phyloP scores from a whole-genome alignment of 2,888 invertebrate genomes.

The Beris chalybata region DNA sequence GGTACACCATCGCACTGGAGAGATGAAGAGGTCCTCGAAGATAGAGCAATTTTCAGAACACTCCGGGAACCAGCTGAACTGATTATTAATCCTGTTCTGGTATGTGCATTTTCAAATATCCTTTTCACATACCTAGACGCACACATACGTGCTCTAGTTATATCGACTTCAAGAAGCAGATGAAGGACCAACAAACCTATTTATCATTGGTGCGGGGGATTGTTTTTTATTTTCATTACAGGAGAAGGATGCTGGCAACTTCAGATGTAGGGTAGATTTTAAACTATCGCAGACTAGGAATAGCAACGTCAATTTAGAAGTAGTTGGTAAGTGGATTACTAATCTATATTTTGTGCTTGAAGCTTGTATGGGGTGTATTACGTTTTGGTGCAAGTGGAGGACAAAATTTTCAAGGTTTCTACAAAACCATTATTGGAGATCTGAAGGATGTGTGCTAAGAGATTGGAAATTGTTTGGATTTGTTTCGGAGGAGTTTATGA shows the following conservation, averaged over 20 bases:
- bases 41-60: slow-evolving; percentile 63
- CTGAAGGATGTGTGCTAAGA: too few relatives aligned
- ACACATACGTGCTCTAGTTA: too few relatives aligned
- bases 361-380: too few relatives aligned
- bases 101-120: slow-evolving; percentile 44
- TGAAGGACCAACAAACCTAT: slow-evolving; percentile 37
- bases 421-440: too few relatives aligned
- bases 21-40: slow-evolving; percentile 63
- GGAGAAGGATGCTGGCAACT: slow-evolving; percentile 71
- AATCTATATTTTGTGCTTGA: background rate
- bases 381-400: too few relatives aligned
- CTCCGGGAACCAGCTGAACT: slow-evolving; percentile 64
- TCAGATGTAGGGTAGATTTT: slow-evolving; percentile 78
- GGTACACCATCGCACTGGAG: slow-evolving; percentile 66
- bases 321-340: slow-evolving; percentile 68
- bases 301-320: slow-evolving; percentile 74
- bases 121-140: background rate
- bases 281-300: slow-evolving; percentile 76
- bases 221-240: slow-evolving; percentile 44
- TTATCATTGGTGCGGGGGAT: slow-evolving; percentile 14
- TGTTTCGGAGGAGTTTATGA: too few relatives aligned
- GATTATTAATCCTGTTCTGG: slow-evolving; percentile 63
- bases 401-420: too few relatives aligned
- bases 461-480: too few relatives aligned
- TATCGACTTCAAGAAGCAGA: too few relatives aligned